Base-by-base conservation (phyloP, 2,797 vertebrate species). In the Halcyon chelicuti region DNA sequence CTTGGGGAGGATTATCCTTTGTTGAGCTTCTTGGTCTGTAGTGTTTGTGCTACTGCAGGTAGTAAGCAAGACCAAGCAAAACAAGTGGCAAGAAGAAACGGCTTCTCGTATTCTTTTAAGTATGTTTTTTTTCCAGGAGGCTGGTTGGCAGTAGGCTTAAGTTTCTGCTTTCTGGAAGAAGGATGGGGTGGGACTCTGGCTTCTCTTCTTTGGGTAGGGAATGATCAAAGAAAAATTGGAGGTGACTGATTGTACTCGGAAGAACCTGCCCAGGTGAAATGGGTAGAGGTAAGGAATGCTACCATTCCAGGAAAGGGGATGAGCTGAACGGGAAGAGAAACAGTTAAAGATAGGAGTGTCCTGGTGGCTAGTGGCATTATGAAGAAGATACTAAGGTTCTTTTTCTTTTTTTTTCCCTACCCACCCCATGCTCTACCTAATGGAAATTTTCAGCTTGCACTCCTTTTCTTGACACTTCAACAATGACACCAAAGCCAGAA, bases 21-120 rank as follows among this genome's bases (percentile, higher is more conserved):
- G 46, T 44, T 57, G 62, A 63, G 28, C 20, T 58, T 63, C 39
- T 18, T 72, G 8, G 51, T 39, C 31, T 0, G 2, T 31, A 22
- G 58, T 65, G 63, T n/a, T 79, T 40, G 63, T 49, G 61, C 42
- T 93, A 10, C 44, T 84, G 29, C 21, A 57, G 42, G 35, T n/a
- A n/a, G 9, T 63, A 22, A 74, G 12, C n/a, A 55, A 88, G 58
- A 67, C 60, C 23, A 61, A 28, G 71, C 17, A 49, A 57, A 61
- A n/a, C 12, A 22, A 17, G 13, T 31, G 25, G 37, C 44, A 37
- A 66, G 46, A 52, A 54, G 46, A n/a, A 57, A 35, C 51, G 28
- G 4, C 23, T 74, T 46, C 75, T 49, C 1, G 0, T 60, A 1
- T 6, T n/a, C 37, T 57, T 33, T 33, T n/a, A 57, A 3, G 5